These are phyloP conservation scores for Spodoptera picta DNA, from an alignment of 2,888 invertebrate genomes.

Conservation along the genomic window DNA sequence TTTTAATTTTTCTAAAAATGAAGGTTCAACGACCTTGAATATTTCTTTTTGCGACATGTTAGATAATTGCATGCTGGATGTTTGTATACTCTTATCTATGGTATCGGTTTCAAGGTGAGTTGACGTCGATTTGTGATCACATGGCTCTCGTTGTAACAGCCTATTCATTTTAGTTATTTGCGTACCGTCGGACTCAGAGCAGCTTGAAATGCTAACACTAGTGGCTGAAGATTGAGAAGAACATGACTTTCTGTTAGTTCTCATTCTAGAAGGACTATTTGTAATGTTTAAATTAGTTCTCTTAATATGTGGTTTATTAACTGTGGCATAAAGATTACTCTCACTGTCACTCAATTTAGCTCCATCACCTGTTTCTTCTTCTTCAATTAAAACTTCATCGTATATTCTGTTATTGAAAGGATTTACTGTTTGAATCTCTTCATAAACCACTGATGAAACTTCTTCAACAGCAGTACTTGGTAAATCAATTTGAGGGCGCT, in stretches of 20 bases:
- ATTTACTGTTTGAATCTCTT: conserved; percentile 76
- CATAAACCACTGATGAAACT: conserved; percentile 75
- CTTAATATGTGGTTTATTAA: conserved; percentile 82
- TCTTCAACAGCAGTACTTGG: conserved; percentile 87
- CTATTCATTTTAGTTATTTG: conserved; percentile 85
- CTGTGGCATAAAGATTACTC: conserved; percentile 83
- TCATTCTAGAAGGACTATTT: conserved; percentile 82
- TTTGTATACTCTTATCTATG: conserved; percentile 93
- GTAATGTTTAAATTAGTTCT: conserved; percentile 87
- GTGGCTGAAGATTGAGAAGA: conserved; percentile 86
- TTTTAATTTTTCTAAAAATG: conserved; percentile 91
- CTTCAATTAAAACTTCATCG: conserved; percentile 83
- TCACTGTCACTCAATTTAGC: conserved; percentile 81
- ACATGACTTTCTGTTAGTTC: conserved; percentile 79
- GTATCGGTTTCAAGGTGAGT: conserved; percentile 88
- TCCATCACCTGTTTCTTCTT: conserved; percentile 82
- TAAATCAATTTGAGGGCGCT: conserved; percentile 85
- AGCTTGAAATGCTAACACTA: conserved; percentile 87
- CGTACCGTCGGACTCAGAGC: conserved; percentile 87
- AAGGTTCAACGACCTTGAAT: conserved; percentile 91
- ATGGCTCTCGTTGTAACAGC: conserved; percentile 75
- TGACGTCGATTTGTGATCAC: conserved; percentile 83
- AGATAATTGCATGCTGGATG: conserved; percentile 86
- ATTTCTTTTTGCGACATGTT: conserved; percentile 81
- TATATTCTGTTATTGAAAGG: conserved; percentile 80